phyloP scores from a whole-genome alignment of 2,797 vertebrate species.

The Fistularia tabacaria region DNA sequence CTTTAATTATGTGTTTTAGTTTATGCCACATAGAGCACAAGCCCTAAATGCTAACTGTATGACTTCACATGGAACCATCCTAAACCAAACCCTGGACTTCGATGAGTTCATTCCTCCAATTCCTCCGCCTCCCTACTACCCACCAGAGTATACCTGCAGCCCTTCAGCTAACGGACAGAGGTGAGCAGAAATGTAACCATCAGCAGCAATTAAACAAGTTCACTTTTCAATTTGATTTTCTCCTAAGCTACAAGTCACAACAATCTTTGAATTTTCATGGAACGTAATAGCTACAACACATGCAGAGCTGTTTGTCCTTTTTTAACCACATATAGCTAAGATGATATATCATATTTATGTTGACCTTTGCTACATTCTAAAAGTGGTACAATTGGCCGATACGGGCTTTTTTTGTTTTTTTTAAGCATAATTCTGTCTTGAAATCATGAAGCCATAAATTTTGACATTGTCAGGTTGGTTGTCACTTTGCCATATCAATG shows the following conservation, averaged over 20 bases:
- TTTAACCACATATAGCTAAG: no score
- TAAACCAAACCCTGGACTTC: slow-evolving; percentile 93
- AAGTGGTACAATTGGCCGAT: no score
- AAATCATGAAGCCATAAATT: slow-evolving; percentile 67
- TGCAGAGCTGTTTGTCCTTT: no score
- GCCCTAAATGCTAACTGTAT: slow-evolving; percentile 85
- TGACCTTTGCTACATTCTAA: no score
- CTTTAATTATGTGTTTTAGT: slow-evolving; percentile 73
- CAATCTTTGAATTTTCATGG: no score
- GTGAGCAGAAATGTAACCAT: slow-evolving; percentile 61
- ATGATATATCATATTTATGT: no score
- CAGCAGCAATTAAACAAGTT: slow-evolving; percentile 2
- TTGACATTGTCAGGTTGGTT: slow-evolving; percentile 61
- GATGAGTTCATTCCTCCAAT: slow-evolving; percentile 97
- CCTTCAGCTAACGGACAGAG: slow-evolving; percentile 88
- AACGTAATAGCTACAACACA: no score
- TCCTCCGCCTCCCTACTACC: slow-evolving; percentile 96
- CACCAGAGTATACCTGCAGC: slow-evolving; percentile 93
- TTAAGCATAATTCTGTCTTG: slow-evolving; percentile 66
- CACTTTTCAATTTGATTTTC: no score
- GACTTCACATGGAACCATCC: slow-evolving; percentile 88
- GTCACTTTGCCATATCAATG: slow-evolving; percentile 61
- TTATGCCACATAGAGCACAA: slow-evolving; percentile 88
- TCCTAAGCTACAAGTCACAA: no score
- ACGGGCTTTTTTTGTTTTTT: no score